These are phyloP conservation scores for Hylomyscus alleni DNA, from an alignment of 2,797 vertebrate genomes.

Conservation along the genomic window DNA sequence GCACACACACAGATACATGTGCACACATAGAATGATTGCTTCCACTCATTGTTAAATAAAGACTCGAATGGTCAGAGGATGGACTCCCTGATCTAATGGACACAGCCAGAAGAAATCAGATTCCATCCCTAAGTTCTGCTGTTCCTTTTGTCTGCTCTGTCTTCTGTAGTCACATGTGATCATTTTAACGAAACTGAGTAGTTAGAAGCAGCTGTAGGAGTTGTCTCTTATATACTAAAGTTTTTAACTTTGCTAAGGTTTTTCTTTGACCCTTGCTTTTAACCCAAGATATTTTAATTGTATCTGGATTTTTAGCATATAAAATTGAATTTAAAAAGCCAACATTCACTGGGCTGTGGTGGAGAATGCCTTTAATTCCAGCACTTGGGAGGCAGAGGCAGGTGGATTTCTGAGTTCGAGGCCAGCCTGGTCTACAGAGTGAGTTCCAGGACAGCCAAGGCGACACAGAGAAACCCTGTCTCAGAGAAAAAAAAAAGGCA, in stretches of 20 bases:
- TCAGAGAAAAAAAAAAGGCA: too few relatives aligned
- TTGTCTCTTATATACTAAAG: background rate
- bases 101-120: background rate
- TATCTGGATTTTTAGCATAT: background rate
- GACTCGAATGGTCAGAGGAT: background rate
- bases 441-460: too few relatives aligned
- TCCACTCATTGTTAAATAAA: background rate
- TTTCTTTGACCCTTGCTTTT: background rate
- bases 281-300: background rate
- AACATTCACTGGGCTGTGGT: background rate
- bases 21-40: background rate
- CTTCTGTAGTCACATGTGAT: background rate
- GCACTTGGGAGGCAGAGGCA: too few relatives aligned
- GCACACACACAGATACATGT: background rate
- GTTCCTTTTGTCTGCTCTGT: background rate
- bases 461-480: too few relatives aligned
- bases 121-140: background rate
- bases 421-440: too few relatives aligned
- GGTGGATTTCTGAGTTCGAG: too few relatives aligned
- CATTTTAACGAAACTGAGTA: background rate
- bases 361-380: too few relatives aligned
- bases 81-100: background rate
- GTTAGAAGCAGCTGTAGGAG: accelerated
- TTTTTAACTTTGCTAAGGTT: background rate
- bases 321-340: background rate